These are phyloP conservation scores for Myrmecophaga tridactyla DNA, from an alignment of 2,113 vertebrate species.

Conservation along the genomic window DNA sequence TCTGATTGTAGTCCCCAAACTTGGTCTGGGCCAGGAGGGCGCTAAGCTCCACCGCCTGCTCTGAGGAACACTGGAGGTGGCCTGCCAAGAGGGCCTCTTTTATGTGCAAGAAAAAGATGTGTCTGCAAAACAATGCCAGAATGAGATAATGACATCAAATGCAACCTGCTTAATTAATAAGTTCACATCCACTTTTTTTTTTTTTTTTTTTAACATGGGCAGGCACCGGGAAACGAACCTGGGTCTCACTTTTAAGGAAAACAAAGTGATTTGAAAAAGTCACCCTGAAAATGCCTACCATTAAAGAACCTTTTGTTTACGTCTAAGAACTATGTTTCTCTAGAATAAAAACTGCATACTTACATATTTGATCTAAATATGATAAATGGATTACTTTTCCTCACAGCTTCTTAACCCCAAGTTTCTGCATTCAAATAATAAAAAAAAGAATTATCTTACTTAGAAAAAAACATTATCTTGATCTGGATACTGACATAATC, in stretches of 20 bases:
- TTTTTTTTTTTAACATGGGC: too few species aligned
- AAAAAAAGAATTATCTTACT: slow-evolving; percentile 1
- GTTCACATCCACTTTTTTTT: not conserved
- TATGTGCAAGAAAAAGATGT: slow-evolving; percentile 96
- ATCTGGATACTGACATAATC: not conserved
- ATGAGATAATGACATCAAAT: not conserved
- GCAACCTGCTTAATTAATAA: not conserved
- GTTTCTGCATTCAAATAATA: not conserved
- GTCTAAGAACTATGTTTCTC: not conserved
- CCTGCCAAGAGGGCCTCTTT: slow-evolving; percentile 95
- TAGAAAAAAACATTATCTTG: not conserved
- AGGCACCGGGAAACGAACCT: too few species aligned
- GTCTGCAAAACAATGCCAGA: slow-evolving; percentile 82
- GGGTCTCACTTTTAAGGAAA: not conserved
- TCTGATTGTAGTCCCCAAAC: slow-evolving; percentile 98
- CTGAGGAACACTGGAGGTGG: slow-evolving; percentile 92
- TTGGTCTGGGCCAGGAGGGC: slow-evolving; percentile 95
- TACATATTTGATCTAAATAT: too few species aligned
- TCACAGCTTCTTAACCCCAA: not conserved
- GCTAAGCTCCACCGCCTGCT: slow-evolving; percentile 94
- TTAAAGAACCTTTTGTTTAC: not conserved
- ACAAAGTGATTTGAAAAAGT: not conserved
- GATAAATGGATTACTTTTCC: not conserved
- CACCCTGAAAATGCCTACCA: not conserved
- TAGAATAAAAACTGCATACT: not conserved